phyloP scores from a whole-genome alignment of 2,888 invertebrate species.

The Hypomecis atomaria region DNA sequence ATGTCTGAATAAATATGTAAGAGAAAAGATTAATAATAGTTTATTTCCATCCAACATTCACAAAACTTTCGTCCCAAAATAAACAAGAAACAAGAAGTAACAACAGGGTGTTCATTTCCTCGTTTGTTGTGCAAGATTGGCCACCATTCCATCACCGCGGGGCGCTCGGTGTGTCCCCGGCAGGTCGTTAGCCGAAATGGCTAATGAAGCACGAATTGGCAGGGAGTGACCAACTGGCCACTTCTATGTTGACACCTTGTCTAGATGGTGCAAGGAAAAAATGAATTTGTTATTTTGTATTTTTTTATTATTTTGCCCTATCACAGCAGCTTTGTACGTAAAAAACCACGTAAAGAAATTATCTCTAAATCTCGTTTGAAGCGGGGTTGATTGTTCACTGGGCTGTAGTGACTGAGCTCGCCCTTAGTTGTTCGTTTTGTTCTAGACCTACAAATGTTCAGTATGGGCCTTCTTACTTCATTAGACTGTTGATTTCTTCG shows the following conservation, averaged over 20 bases:
- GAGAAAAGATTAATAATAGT: no score
- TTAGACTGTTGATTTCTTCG: conserved; percentile 59
- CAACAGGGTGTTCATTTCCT: conserved; percentile 56
- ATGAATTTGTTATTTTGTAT: neutral
- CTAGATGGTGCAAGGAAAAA: conserved; percentile 22
- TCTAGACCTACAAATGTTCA: no score
- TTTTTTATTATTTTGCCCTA: no score
- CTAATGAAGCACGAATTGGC: conserved; percentile 81
- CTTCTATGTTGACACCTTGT: neutral
- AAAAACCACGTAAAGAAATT: no score
- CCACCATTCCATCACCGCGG: conserved; percentile 67
- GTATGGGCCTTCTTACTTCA: no score
- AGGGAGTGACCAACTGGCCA: conserved; percentile 64
- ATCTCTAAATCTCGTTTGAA: no score
- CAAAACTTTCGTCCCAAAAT: conserved; percentile 1
- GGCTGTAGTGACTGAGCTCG: no score
- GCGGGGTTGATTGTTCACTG: no score
- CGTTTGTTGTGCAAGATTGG: conserved; percentile 69
- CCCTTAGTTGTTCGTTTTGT: no score
- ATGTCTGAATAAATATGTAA: no score
- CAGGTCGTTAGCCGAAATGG: conserved; percentile 67
- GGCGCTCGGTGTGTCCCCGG: conserved; percentile 61
- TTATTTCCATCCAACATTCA: no score
- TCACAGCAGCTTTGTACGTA: no score
- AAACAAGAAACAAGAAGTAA: conserved; percentile 19